phyloP scores from a whole-genome alignment of 1,140 invertebrate genomes.

The Calephelis virginiensis region DNA sequence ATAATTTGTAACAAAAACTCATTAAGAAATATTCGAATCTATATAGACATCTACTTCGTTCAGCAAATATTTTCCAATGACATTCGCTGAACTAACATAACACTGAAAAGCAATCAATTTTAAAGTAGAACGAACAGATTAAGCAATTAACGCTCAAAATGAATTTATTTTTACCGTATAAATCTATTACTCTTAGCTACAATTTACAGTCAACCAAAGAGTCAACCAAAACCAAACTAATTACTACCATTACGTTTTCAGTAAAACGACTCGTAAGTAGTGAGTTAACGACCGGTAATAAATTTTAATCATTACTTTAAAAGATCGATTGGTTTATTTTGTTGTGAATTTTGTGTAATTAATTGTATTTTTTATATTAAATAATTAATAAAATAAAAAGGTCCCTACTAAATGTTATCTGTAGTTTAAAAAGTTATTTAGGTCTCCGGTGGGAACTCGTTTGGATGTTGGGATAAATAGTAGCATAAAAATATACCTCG shows the following conservation, averaged over 20 bases:
- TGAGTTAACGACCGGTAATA: not conserved
- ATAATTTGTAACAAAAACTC: no score
- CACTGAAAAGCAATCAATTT: slow-evolving; percentile 6
- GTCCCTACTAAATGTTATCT: no score
- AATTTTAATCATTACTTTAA: not conserved
- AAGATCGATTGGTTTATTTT: not conserved
- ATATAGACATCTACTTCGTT: not conserved
- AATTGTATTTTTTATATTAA: no score
- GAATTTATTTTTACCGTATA: slow-evolving; percentile 14
- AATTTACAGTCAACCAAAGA: not conserved
- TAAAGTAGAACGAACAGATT: not conserved
- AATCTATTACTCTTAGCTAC: slow-evolving; percentile 1
- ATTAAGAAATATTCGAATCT: no score
- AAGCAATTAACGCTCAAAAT: slow-evolving; percentile 4
- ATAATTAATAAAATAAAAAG: no score
- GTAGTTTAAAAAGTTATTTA: no score
- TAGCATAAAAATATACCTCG: no score
- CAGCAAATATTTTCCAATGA: not conserved
- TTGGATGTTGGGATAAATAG: no score
- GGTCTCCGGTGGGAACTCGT: no score
- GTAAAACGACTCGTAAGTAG: slow-evolving; percentile 9
- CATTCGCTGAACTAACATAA: not conserved
- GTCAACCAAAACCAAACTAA: not conserved
- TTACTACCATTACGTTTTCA: not conserved
- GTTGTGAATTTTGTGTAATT: no score